A percentile compares a stretch with the other conserved stretches of the same genome.
phyloP scores from a whole-genome alignment of 2,888 invertebrate species.

The Loripinus fragilis region DNA sequence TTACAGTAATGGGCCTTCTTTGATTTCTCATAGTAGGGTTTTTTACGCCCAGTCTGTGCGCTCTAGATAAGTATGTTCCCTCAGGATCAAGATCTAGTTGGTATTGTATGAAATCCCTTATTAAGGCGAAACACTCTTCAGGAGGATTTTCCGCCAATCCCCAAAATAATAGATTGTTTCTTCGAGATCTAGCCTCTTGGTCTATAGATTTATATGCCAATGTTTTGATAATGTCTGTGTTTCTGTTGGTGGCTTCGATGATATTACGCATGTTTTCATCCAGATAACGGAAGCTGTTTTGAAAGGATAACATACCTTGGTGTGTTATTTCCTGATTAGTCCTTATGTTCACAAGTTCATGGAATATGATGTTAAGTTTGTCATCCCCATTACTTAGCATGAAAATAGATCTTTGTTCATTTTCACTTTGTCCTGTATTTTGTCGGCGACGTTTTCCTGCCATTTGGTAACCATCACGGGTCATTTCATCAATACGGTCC shows the following conservation, averaged over 20 bases:
- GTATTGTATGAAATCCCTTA: not conserved
- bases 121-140: not conserved
- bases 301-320: no score
- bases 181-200: not conserved
- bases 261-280: not conserved
- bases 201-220: not conserved
- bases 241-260: not conserved
- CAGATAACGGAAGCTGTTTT: not conserved
- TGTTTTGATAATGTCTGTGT: constrained; percentile 24
- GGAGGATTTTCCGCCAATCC: not conserved
- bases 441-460: no score
- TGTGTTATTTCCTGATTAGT: not conserved
- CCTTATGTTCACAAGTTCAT: not conserved
- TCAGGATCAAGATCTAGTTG: not conserved
- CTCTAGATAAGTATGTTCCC: not conserved
- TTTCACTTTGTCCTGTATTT: no score
- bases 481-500: no score
- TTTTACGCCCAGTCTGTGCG: not conserved
- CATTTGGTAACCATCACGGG: no score
- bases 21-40: not conserved
- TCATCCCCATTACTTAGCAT: not conserved
- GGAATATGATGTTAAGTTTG: not conserved
- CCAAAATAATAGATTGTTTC: not conserved
- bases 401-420: not conserved
- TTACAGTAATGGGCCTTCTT: not conserved